phyloP scores from a whole-genome alignment of 2,888 invertebrate species.

The Monoplex corrugatus region DNA sequence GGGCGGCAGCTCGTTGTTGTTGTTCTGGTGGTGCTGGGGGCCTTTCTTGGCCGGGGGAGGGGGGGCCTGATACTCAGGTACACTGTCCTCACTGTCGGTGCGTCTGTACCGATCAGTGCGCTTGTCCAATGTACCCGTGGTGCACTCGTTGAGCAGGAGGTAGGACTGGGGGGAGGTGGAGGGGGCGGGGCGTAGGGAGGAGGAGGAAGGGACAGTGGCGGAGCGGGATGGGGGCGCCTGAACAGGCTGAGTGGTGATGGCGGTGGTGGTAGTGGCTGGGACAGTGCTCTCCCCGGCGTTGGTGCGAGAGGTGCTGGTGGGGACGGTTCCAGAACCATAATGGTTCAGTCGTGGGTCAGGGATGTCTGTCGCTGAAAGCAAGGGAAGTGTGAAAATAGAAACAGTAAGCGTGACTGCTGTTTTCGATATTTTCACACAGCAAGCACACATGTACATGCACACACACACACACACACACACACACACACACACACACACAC shows the following conservation, averaged over 20 bases:
- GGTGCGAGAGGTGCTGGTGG: neutral
- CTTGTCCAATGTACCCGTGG: constrained; percentile 60
- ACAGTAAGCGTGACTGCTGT: no score
- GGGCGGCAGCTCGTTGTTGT: neutral
- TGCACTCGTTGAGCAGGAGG: constrained; percentile 68
- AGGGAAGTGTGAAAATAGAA: no score
- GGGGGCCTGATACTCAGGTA: constrained; percentile 75
- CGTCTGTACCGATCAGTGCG: constrained; percentile 53
- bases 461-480: neutral
- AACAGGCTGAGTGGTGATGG: constrained; percentile 54
- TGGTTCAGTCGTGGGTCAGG: constrained; percentile 54
- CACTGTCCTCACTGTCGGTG: constrained; percentile 73
- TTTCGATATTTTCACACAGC: no score
- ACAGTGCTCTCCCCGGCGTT: constrained; percentile 16
- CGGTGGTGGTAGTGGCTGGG: neutral
- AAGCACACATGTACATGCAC: neutral
- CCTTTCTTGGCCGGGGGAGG: constrained; percentile 68
- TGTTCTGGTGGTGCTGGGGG: neutral
- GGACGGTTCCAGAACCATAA: neutral
- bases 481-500: neutral
- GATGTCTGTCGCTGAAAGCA: constrained; percentile 62
- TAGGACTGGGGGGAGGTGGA: constrained; percentile 58
- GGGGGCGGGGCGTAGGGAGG: neutral
- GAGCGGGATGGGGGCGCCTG: constrained; percentile 25
- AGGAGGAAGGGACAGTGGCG: neutral